Percentiles rank a stretch among this genome's conserved stretches.
Evolutionary conservation across 2,113 vertebrate species (phyloP).

Genomic region (Columbina picui): DNA sequence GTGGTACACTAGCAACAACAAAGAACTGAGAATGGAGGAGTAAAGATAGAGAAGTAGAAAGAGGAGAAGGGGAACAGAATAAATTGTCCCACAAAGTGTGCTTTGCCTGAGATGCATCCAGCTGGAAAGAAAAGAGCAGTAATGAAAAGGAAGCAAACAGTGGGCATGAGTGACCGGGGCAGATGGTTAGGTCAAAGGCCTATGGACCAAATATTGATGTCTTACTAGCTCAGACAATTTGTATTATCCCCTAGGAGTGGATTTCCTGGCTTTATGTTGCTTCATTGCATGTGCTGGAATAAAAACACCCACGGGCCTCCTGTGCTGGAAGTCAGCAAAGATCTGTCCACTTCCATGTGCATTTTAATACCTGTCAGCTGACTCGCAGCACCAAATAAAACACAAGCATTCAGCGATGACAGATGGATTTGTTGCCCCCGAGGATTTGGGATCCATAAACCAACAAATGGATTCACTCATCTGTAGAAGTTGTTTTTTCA

Average conservation of each 20-base stretch:
- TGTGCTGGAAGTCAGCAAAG: constrained; percentile 49
- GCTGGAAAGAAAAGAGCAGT: background rate
- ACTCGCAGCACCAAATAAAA: constrained; percentile 58
- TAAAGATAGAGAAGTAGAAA: background rate
- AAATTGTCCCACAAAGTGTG: background rate
- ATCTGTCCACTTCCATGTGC: constrained; percentile 36
- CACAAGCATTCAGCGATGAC: constrained; percentile 37
- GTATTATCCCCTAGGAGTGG: background rate
- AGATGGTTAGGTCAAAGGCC: constrained; percentile 28
- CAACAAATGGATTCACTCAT: constrained; percentile 72
- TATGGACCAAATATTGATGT: background rate
- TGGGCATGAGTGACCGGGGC: background rate
- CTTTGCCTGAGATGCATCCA: background rate
- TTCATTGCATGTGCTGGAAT: constrained; percentile 33
- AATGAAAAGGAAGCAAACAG: constrained; percentile 4
- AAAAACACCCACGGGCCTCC: constrained; percentile 46
- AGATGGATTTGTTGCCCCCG: constrained; percentile 60
- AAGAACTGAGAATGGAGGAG: background rate
- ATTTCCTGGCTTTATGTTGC: constrained; percentile 47
- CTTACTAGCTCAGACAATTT: constrained; percentile 37
- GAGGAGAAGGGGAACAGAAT: background rate
- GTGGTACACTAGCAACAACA: background rate
- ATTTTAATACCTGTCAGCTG: constrained; percentile 64
- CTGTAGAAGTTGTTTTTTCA: constrained; percentile 71
- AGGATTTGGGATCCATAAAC: constrained; percentile 71